These are phyloP conservation scores for Amphiprion clarkii DNA, from an alignment of 2,797 vertebrate genomes.

Conservation along the genomic window DNA sequence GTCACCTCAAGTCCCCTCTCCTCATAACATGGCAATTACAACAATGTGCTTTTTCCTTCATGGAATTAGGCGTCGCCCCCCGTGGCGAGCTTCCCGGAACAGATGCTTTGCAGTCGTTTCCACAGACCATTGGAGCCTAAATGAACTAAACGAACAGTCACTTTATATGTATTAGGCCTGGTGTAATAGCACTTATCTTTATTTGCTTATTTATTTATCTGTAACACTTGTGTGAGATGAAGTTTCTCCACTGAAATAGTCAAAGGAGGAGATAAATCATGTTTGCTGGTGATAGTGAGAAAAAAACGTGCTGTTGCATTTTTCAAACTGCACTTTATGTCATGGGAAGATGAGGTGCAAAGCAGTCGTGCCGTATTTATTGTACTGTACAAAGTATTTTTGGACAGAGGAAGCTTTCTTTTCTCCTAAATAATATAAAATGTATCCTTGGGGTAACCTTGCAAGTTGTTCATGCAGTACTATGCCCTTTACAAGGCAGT, in stretches of 20 bases:
- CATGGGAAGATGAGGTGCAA: constrained; percentile 40
- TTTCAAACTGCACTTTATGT: constrained; percentile 38
- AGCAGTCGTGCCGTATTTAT: constrained; percentile 32
- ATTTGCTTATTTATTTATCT: constrained; percentile 64
- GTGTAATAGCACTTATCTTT: constrained; percentile 57
- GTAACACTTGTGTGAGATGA: constrained; percentile 12
- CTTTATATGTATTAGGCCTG: constrained; percentile 74
- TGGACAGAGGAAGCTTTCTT: constrained; percentile 45
- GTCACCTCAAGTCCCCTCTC: constrained; percentile 72
- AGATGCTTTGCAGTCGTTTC: constrained; percentile 75
- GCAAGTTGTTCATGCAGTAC: constrained; percentile 11
- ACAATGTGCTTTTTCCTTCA: constrained; percentile 74
- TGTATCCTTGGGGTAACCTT: constrained; percentile 40
- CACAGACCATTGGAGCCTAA: constrained; percentile 78
- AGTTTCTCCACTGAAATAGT: constrained; percentile 28
- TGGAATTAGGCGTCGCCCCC: constrained; percentile 76
- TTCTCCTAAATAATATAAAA: constrained; percentile 61
- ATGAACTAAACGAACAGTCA: constrained; percentile 79
- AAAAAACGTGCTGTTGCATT: constrained; percentile 3
- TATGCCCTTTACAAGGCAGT: constrained; percentile 21
- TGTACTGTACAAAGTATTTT: constrained; percentile 41
- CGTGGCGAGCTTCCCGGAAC: constrained; percentile 72
- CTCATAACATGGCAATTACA: constrained; percentile 76
- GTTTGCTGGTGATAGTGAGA: constrained; percentile 6
- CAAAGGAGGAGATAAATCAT: constrained; percentile 9